Conservation (phyloP, 2,888 invertebrate species). For the Ennomos fuscantarius region DNA sequence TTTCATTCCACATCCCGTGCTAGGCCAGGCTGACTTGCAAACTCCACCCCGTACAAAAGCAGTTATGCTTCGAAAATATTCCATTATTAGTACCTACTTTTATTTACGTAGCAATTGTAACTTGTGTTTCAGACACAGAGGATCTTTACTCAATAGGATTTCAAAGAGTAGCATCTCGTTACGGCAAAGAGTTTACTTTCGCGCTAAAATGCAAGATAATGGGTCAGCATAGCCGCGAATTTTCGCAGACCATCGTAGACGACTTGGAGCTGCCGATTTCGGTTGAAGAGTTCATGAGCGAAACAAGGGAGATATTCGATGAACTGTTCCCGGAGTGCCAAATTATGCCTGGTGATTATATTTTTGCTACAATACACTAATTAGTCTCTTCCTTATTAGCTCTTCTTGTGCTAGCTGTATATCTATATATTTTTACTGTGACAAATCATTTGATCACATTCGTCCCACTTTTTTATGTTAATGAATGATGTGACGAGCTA, state of each 20-base stretch:
- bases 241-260: constrained; percentile 85
- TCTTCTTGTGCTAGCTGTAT: no score
- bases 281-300: constrained; percentile 87
- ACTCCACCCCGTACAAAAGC: no score
- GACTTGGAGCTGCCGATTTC: constrained; percentile 87
- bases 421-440: no score
- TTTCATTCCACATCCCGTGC: no score
- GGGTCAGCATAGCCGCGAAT: constrained; percentile 88
- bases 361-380: neutral
- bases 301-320: constrained; percentile 81
- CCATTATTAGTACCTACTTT: neutral
- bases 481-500: no score
- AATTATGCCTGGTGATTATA: constrained; percentile 88
- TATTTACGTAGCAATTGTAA: constrained; percentile 12
- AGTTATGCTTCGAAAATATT: no score
- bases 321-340: constrained; percentile 86
- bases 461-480: no score
- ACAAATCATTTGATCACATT: no score
- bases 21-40: no score
- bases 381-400: no score
- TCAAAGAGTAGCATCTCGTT: constrained; percentile 87
- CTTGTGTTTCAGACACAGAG: constrained; percentile 94
- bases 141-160: constrained; percentile 90
- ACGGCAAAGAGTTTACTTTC: constrained; percentile 91
- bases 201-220: constrained; percentile 90